Evolutionary conservation across 2,113 vertebrate genomes (phyloP).

Genomic region (Grammomys dolichurus): DNA sequence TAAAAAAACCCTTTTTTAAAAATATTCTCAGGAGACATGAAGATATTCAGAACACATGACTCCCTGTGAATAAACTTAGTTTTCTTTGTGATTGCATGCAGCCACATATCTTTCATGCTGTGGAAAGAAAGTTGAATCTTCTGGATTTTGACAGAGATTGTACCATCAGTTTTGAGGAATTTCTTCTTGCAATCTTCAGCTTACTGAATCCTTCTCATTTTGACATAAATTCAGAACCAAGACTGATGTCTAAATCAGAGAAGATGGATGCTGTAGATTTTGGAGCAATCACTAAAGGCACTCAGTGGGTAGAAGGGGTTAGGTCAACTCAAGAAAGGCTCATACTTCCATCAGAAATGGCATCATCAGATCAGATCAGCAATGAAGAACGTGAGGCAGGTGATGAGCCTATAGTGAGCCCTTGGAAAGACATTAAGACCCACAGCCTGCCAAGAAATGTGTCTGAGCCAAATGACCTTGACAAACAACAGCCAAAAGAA

Average conservation of each 20-base stretch:
- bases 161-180: slow-evolving; percentile 72
- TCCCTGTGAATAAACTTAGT: slow-evolving; percentile 4
- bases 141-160: slow-evolving; percentile 25
- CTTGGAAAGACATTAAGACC: neutral
- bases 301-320: neutral
- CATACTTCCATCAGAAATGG: neutral
- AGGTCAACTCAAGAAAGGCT: neutral
- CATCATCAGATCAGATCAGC: slow-evolving; percentile 19
- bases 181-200: slow-evolving; percentile 70
- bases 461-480: neutral
- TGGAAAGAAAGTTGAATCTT: slow-evolving; percentile 68
- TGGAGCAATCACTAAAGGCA: neutral
- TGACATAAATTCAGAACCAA: slow-evolving; percentile 57
- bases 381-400: neutral
- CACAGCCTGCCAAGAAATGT: neutral
- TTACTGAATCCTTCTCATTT: slow-evolving; percentile 55
- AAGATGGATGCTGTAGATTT: neutral
- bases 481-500: slow-evolving; percentile 26
- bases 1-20: neutral
- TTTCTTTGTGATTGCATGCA: slow-evolving; percentile 61
- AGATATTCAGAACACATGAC: neutral
- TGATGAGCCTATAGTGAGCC: neutral
- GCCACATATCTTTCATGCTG: slow-evolving; percentile 53
- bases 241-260: slow-evolving; percentile 36
- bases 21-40: neutral